A percentile compares a stretch with the other conserved stretches of the same genome.
These are phyloP conservation scores for Drosophila nannoptera DNA, from an alignment of 1,140 invertebrate species.

Conservation along the genomic window DNA sequence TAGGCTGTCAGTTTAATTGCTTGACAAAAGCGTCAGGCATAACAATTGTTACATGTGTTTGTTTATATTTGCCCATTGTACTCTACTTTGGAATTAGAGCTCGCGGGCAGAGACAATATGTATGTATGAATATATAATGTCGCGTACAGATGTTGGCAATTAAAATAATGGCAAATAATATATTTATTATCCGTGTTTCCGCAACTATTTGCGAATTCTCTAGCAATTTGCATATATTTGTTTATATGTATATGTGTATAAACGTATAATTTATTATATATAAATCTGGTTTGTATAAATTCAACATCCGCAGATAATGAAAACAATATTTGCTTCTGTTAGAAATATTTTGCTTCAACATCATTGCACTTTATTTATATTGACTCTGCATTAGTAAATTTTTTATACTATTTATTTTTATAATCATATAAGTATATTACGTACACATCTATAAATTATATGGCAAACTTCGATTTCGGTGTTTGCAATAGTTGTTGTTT, in stretches of 20 bases:
- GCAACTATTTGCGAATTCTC: neutral
- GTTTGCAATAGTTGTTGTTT: slow-evolving; percentile 8
- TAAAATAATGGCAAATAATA: slow-evolving; percentile 12
- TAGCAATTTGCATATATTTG: neutral
- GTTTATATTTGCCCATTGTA: slow-evolving; percentile 49
- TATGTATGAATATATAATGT: slow-evolving; percentile 4
- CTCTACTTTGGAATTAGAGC: slow-evolving; percentile 35
- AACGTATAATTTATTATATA: neutral
- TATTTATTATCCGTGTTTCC: slow-evolving; percentile 7
- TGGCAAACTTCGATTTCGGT: slow-evolving; percentile 11
- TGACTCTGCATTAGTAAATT: slow-evolving; percentile 65
- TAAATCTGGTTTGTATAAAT: neutral
- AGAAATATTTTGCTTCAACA: slow-evolving; percentile 33
- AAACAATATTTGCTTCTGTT: slow-evolving; percentile 3
- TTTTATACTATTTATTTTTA: slow-evolving; percentile 28
- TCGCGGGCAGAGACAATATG: slow-evolving; percentile 19
- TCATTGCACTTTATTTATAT: slow-evolving; percentile 69
- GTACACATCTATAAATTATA: slow-evolving; percentile 46
- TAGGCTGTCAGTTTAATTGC: slow-evolving; percentile 52
- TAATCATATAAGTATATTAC: slow-evolving; percentile 13
- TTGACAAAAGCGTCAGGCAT: slow-evolving; percentile 52
- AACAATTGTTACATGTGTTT: slow-evolving; percentile 45
- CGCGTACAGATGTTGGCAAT: slow-evolving; percentile 30
- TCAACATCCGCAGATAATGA: neutral
- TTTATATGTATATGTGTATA: neutral